Evolutionary conservation across 2,113 vertebrate genomes (phyloP), one percentile per base, ranked within the genome.

Genomic region (Probosciger aterrimus): DNA sequence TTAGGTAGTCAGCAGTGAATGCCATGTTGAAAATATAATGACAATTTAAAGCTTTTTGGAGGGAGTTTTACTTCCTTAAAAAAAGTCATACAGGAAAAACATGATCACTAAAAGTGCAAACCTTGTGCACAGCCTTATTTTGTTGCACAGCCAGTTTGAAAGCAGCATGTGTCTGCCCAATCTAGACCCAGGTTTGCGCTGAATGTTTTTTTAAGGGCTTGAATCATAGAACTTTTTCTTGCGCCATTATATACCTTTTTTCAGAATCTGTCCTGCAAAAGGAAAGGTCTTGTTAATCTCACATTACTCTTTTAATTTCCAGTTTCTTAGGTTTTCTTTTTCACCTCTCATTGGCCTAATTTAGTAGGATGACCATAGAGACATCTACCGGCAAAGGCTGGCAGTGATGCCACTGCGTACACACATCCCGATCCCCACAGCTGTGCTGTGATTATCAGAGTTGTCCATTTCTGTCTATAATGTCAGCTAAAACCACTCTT

Each of bases 381-480:
- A 97, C 97, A 97, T 86, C 97, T 98, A 89, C 96, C 96, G 97
- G 97, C 95, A 63, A 78, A 90, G 87, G 46, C 53, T 85, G 89
- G 85, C 59, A 90, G 23, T 57, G 52, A 19, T 95, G 33, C 76
- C 33, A 78, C 64, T 82, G 78, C 30, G 24, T 37, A 31, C 9
- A 10, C 47, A 43, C 10, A 52, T 27, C 44, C 85, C 9, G 24
- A 92, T 76, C 55, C 80, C 81, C 60, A 27, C n/a, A 39, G 53
- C 75, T 90, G 46, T 41, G 19, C 6, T 28, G 43, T 7, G 37
- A 65, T 90, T 78, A 71, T 43, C 67, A 49, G 57, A 95, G n/a
- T 88, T 80, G 43, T 70, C 28, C 53, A 0, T 70, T 86, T 71
- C 69, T 80, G n/a, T 23, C 73, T 91, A n/a, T 47, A 79, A 75